Evolutionary conservation across 2,113 vertebrate species (phyloP), one percentile per base, ranked within the genome.

Genomic region (Pao palembangensis): DNA sequence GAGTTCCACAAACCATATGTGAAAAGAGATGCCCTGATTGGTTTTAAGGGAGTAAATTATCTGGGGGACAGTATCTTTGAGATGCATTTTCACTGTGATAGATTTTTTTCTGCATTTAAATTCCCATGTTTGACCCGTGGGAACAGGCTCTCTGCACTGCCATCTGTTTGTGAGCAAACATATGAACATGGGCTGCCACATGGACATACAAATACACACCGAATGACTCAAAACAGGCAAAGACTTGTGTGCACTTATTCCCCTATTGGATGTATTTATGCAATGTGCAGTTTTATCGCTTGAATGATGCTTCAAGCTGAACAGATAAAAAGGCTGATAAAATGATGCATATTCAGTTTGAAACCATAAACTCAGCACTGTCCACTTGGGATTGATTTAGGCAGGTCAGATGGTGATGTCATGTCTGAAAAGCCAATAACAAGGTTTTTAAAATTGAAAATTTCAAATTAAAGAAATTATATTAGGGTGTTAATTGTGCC

Each of bases 91-190:
- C 68, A 65, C 71, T 77, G 64, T 81, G 75, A 78, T 73, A 69
- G 81, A 82, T 76, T 76, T 47, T 74, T 69, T 73, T 80, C 69
- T 62, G 65, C 76, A 82, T 85, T 75, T 69, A 85, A 80, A 89
- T 86, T 85, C 84, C 82, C 67, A 42, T 41, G 71, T 79, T 74
- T 64, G 61, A 71, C 64, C 76, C 80, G 75, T 86, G 85, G 85
- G 81, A 86, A 86, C 74, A 6, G 61, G 56, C 75, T 78, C 58
- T 68, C 58, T 43, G 57, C 52, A 6, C 63, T 38, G 19, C 82
- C 85, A 89, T 86, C 85, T 89, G 85, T 62, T 69, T 71, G 62
- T 19, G 55, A 74, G 61, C 73, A 75, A 82, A 83, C 76, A 85
- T 80, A 78, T 80, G 71, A 78, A 82, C 80, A 63, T 55, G n/a